Evolutionary conservation across 2,888 invertebrate species (phyloP), one percentile per base, ranked within the genome.

Genomic region (Anticlea derivata): DNA sequence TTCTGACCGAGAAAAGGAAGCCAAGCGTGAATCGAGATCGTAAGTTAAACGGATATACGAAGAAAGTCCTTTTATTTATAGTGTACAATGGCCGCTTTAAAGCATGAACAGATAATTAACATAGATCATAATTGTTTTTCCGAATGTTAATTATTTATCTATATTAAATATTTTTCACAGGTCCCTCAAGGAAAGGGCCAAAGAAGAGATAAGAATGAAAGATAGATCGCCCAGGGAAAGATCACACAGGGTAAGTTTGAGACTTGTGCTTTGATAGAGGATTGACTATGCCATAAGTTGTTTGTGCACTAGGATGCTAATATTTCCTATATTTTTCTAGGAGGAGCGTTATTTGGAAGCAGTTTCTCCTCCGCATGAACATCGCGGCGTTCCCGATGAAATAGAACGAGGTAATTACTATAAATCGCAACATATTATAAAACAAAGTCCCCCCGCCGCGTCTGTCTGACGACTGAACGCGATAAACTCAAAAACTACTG

Each of bases 191-290:
- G 94, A 94, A 45, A 91, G 92, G 63, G 92, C 84, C 63, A 92
- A 94, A 69, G 94, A 94, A 63, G 91, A 93, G 60, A 89, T 89
- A 24, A 86, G 92, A 79, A 85, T 80, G 57, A 89, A 92, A 73
- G 92, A 93, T 33, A 84, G 91, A 64, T 92, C 93, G 49, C 90
- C 90, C 1, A 75, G 88, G 68, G 89, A 90, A 58, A 71, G 89
- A 64, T 76, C 83, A 29, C 88, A 88, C 53, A 80, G 86, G 75
- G 90, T 88, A 72, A 80, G 52, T 17, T 17, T 17, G 17, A 17
- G 17, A 17, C 4, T 17, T 3, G 17, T 17, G n/a, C n/a, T n/a
- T n/a, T n/a, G n/a, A 17, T 17, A 17, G 17, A 17, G 17, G 2
- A 3, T 17, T 17, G 4, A 17, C 17, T 17, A 17, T 17, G 17